A percentile compares a stretch with the other conserved stretches of the same genome.
These are phyloP conservation scores for Catharus minimus DNA, from an alignment of 2,113 vertebrate species.

Conservation along the genomic window DNA sequence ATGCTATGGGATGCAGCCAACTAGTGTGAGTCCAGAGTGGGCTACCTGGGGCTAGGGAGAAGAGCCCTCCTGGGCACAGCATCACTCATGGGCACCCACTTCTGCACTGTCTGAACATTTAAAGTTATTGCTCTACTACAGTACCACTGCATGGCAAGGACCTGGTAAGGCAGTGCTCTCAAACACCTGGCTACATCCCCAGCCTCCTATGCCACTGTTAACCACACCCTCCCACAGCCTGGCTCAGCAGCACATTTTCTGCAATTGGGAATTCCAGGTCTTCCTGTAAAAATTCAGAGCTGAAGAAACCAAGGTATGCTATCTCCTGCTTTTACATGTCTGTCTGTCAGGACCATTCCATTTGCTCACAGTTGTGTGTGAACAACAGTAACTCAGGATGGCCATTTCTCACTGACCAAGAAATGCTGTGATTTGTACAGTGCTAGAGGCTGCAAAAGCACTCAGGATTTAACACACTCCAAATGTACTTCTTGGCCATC, in stretches of 20 bases:
- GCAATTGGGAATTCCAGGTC: not conserved
- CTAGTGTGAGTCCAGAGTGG: not conserved
- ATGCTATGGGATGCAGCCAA: not conserved
- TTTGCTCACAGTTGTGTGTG: not conserved
- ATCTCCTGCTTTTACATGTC: not conserved
- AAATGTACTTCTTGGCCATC: not conserved
- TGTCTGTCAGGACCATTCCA: not conserved
- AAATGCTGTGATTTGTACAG: not conserved
- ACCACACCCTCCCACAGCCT: not conserved
- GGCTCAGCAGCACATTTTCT: not conserved
- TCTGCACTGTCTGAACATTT: not conserved
- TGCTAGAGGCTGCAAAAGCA: not conserved
- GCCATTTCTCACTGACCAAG: not conserved
- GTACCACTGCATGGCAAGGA: not conserved
- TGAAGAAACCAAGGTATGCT: not conserved
- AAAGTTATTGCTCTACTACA: not conserved
- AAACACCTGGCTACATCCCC: not conserved
- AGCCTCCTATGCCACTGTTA: not conserved
- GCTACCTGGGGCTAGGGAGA: not conserved
- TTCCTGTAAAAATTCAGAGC: not conserved
- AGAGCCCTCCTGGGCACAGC: not conserved
- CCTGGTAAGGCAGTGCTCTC: not conserved
- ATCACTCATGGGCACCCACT: not conserved
- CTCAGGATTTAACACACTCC: not conserved
- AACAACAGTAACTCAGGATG: not conserved